Percentiles rank a stretch among this genome's conserved stretches.
Evolutionary conservation across 2,888 invertebrate genomes (phyloP).

Genomic region (Gandaritis pyraliata): DNA sequence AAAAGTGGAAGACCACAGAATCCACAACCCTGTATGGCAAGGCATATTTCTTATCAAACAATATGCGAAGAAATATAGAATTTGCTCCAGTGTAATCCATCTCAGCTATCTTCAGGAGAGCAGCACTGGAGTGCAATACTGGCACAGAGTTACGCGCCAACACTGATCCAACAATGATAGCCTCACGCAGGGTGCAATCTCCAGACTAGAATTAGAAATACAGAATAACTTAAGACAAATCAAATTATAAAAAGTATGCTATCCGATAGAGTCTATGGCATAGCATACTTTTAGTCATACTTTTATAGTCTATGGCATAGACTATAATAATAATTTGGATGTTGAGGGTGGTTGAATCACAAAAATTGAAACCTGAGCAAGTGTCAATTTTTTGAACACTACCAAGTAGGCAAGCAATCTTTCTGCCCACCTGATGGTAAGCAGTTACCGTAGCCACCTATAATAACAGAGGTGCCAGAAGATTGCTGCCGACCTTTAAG

Average conservation of each 20-base stretch:
- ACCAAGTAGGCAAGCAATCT: too few species aligned
- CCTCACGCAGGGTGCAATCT: conserved; percentile 97
- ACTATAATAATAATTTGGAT: too few species aligned
- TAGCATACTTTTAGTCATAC: too few species aligned
- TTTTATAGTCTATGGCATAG: too few species aligned
- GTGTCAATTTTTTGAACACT: too few species aligned
- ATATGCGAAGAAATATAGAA: conserved; percentile 96
- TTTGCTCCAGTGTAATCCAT: conserved; percentile 99
- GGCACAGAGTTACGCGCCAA: conserved; percentile 96
- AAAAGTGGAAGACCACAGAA: conserved; percentile 96
- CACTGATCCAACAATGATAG: conserved; percentile 97
- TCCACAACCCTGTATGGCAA: conserved; percentile 97
- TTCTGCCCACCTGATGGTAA: too few species aligned
- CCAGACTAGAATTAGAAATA: conserved; percentile 86
- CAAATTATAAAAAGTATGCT: background rate
- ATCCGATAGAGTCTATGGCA: too few species aligned
- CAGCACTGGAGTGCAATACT: conserved; percentile 97
- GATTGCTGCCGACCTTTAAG: too few species aligned
- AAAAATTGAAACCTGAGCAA: too few species aligned
- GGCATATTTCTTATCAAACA: conserved; percentile 99
- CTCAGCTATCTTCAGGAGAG: conserved; percentile 97
- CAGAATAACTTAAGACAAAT: background rate
- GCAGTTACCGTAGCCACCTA: too few species aligned
- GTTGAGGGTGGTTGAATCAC: too few species aligned
- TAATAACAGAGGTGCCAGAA: too few species aligned